These are phyloP conservation scores for Hybognathus amarus DNA, from an alignment of 2,797 vertebrate genomes.

Conservation along the genomic window DNA sequence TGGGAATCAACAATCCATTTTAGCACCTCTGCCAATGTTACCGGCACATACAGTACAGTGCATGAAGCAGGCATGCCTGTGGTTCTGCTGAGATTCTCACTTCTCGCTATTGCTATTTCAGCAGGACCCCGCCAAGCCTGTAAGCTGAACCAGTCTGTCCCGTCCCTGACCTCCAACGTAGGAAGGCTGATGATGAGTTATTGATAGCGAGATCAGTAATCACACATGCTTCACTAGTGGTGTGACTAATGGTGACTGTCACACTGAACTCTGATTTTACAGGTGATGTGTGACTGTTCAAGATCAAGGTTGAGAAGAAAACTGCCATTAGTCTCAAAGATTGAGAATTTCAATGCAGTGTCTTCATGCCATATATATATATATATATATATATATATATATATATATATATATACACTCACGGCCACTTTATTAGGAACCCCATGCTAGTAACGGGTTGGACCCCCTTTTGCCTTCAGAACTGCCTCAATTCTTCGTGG, in stretches of 20 bases:
- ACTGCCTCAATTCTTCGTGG: no score
- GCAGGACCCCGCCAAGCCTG: background rate
- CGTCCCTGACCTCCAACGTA: background rate
- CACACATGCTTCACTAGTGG: background rate
- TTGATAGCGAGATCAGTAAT: constrained; percentile 16
- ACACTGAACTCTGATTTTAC: background rate
- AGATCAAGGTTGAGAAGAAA: constrained; percentile 32
- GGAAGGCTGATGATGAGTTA: constrained; percentile 5
- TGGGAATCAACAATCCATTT: background rate
- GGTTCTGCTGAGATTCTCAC: background rate
- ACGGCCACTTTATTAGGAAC: no score
- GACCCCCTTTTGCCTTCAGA: no score
- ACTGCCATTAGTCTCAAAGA: background rate
- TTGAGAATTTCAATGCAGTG: background rate
- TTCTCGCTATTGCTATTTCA: constrained; percentile 32
- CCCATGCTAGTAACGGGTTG: no score
- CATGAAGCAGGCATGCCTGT: background rate
- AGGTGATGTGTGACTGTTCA: background rate
- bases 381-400: no score
- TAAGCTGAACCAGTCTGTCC: constrained; percentile 1
- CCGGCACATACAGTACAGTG: background rate
- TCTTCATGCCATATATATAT: background rate
- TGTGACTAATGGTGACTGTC: constrained; percentile 2
- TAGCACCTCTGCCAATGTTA: background rate
- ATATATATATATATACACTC: no score